Evolutionary conservation across 2,888 invertebrate genomes (phyloP).

Genomic region (Hypomecis punctinalis): DNA sequence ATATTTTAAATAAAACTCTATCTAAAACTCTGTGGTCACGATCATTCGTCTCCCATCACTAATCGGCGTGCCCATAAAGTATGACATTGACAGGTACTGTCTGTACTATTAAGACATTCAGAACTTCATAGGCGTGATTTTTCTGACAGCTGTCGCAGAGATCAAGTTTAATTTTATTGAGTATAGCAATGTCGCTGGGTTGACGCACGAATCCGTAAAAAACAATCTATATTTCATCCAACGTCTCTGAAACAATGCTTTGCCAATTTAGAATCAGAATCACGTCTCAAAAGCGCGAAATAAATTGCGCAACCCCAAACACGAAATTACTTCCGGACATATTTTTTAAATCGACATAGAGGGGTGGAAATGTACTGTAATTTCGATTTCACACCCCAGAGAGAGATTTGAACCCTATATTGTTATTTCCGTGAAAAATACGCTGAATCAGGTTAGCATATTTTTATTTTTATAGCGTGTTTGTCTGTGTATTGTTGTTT

Average conservation of each 20-base stretch:
- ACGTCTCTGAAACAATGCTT: conserved; percentile 8
- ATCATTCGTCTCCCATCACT: too few relatives aligned
- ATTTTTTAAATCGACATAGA: conserved; percentile 54
- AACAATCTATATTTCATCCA: not conserved
- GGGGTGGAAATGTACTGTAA: conserved; percentile 48
- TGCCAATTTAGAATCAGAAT: conserved; percentile 17
- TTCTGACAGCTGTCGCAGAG: too few relatives aligned
- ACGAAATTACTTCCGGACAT: conserved; percentile 50
- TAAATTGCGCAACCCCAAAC: conserved; percentile 38
- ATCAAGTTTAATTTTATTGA: too few relatives aligned
- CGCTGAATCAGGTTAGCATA: conserved; percentile 39
- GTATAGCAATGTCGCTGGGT: too few relatives aligned
- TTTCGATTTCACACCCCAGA: conserved; percentile 60
- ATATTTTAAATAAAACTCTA: too few relatives aligned
- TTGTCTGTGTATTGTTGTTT: conserved; percentile 15
- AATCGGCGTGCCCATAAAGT: too few relatives aligned
- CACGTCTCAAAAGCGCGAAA: conserved; percentile 30
- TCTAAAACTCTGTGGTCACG: too few relatives aligned
- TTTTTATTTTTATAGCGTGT: conserved; percentile 34
- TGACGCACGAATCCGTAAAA: too few relatives aligned
- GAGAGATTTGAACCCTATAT: conserved; percentile 48
- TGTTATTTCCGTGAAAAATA: conserved; percentile 42
- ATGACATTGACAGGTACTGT: too few relatives aligned
- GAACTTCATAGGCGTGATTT: too few relatives aligned
- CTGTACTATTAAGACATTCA: too few relatives aligned